A percentile compares a stretch with the other conserved stretches of the same genome.
Conservation (phyloP, 2,113 vertebrate species). For the Tetrax tetrax region DNA sequence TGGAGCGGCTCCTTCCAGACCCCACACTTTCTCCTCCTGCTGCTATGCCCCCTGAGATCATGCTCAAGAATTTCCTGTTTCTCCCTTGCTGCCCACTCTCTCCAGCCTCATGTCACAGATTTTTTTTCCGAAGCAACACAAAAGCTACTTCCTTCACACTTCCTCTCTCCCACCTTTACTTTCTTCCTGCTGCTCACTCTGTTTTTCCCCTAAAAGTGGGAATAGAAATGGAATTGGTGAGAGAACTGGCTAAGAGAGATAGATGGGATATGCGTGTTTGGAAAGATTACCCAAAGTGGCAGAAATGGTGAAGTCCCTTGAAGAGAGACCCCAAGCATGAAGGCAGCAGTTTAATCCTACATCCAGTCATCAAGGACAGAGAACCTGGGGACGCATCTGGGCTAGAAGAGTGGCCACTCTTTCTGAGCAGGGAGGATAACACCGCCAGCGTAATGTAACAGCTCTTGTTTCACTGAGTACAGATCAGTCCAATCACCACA, state of each 20-base stretch:
- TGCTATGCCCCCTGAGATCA: rapidly evolving
- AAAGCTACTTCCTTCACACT: neutral
- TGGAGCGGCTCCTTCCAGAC: neutral
- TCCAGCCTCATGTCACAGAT: neutral
- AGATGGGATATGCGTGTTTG: neutral
- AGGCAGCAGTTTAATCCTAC: neutral
- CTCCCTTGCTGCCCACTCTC: neutral
- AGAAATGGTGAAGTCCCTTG: neutral
- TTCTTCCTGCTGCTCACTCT: neutral
- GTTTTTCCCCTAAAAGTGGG: neutral
- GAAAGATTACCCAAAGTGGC: neutral
- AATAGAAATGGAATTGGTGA: neutral
- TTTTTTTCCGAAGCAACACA: neutral
- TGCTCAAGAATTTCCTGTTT: neutral
- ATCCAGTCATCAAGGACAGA: neutral
- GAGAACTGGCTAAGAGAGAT: neutral
- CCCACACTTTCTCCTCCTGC: neutral
- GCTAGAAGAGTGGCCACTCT: neutral
- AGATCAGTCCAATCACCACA: neutral
- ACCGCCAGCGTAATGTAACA: neutral
- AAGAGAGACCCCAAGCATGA: neutral
- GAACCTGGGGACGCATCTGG: neutral
- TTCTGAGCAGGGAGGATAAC: neutral
- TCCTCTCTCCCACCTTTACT: neutral
- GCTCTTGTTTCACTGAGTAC: neutral